A percentile compares a stretch with the other conserved stretches of the same genome.
Conservation (phyloP, 2,888 invertebrate genomes). For the Cepaea hortensis region DNA sequence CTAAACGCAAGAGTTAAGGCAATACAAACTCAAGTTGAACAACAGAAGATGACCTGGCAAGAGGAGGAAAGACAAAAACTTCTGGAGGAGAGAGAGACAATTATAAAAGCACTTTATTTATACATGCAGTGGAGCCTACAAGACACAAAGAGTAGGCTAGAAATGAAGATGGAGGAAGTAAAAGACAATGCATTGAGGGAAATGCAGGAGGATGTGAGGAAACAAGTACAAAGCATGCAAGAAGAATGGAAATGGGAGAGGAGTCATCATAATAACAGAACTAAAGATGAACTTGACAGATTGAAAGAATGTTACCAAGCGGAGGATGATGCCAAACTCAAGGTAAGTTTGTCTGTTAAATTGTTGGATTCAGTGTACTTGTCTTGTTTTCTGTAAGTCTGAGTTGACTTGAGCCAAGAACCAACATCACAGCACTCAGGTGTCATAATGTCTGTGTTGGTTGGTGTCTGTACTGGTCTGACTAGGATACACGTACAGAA, state of each 20-base stretch:
- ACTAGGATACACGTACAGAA: too few relatives aligned
- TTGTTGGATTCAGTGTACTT: too few relatives aligned
- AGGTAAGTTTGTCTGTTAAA: conserved; percentile 15
- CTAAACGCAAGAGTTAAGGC: conserved; percentile 35
- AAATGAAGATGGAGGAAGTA: conserved; percentile 11
- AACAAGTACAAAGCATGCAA: conserved; percentile 25
- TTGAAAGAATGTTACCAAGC: conserved; percentile 13
- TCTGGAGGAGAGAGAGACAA: conserved; percentile 15
- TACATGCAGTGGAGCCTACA: neutral
- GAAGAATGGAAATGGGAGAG: conserved; percentile 36
- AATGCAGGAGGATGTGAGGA: conserved; percentile 34
- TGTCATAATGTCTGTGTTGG: too few relatives aligned
- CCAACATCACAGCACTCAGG: too few relatives aligned
- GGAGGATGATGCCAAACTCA: conserved; percentile 29
- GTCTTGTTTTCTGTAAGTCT: too few relatives aligned
- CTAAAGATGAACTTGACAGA: neutral
- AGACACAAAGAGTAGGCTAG: conserved; percentile 13
- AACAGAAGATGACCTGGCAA: conserved; percentile 26
- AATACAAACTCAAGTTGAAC: conserved; percentile 35
- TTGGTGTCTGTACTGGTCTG: too few relatives aligned
- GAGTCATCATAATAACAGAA: neutral
- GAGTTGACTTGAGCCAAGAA: too few relatives aligned
- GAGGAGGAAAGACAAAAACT: conserved; percentile 35
- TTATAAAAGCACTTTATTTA: neutral
- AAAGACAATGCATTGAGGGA: conserved; percentile 22